phyloP scores from a whole-genome alignment of 2,113 vertebrate species.

The Chroicocephalus ridibundus region DNA sequence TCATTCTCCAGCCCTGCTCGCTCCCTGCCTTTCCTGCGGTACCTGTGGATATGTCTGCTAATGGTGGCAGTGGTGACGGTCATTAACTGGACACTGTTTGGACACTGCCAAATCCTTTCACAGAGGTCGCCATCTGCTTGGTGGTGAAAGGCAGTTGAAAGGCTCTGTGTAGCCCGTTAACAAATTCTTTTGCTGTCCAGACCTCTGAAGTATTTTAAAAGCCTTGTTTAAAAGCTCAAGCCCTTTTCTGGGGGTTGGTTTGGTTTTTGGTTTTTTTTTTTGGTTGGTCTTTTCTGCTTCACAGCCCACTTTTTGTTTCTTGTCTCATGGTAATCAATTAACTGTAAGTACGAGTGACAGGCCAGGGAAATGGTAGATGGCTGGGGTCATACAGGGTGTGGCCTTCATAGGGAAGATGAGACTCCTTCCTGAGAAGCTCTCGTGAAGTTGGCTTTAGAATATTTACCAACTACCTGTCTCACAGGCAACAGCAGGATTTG shows the following conservation, averaged over 20 bases:
- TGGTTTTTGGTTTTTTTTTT: neutral
- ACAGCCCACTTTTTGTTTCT: neutral
- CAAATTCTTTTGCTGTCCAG: neutral
- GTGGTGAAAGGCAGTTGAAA: neutral
- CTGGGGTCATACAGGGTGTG: neutral
- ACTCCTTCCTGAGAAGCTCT: neutral
- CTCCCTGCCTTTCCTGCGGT: neutral
- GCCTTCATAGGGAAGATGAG: neutral
- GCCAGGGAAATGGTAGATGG: neutral
- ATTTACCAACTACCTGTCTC: neutral
- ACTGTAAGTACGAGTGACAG: neutral
- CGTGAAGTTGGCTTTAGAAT: neutral
- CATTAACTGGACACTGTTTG: neutral
- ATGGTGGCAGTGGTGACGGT: neutral
- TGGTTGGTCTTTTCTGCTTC: neutral
- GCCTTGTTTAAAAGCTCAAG: neutral
- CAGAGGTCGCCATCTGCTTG: neutral
- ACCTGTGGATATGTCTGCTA: neutral
- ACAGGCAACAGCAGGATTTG: neutral
- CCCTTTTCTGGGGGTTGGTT: too few species aligned
- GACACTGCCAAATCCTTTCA: neutral
- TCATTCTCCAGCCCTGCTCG: neutral
- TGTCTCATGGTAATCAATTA: neutral
- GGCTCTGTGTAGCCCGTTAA: neutral
- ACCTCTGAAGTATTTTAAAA: constrained; percentile 15